phyloP scores from a whole-genome alignment of 2,797 vertebrate species.

The Loriculus beryllinus region DNA sequence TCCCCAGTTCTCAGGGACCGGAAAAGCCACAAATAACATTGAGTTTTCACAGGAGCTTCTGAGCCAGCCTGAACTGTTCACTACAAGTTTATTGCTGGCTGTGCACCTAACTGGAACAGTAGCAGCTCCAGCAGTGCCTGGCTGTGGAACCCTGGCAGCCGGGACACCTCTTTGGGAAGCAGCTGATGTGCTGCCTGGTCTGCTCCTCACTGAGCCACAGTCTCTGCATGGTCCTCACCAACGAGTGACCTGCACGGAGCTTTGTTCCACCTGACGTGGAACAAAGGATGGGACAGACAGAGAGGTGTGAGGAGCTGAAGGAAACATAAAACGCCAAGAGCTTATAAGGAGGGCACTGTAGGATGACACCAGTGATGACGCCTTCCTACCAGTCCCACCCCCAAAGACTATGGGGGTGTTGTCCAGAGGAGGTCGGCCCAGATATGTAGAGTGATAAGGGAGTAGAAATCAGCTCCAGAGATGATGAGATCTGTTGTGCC shows the following conservation, averaged over 20 bases:
- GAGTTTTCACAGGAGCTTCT: not conserved
- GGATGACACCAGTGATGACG: not conserved
- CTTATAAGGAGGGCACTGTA: not conserved
- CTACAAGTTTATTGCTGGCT: not conserved
- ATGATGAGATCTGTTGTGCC: not conserved
- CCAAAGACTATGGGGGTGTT: not conserved
- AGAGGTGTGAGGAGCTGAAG: not conserved
- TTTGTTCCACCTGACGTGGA: not conserved
- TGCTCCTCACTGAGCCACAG: not conserved
- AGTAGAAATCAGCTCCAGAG: not conserved
- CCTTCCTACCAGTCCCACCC: not conserved
- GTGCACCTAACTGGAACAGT: not conserved
- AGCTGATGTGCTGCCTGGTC: accelerated
- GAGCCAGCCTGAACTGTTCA: not conserved
- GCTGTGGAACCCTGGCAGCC: not conserved
- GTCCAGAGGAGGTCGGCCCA: not conserved
- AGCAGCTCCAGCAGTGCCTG: not conserved
- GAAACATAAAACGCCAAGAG: not conserved
- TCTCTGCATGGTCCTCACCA: accelerated
- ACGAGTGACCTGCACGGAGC: not conserved
- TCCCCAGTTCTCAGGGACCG: not conserved
- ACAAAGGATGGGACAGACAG: not conserved
- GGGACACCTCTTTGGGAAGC: not conserved
- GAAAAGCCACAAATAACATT: not conserved
- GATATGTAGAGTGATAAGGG: not conserved